Evolutionary conservation across 2,113 vertebrate species (phyloP), one percentile per base, ranked within the genome.

Genomic region (Pachypanchax playfairii): DNA sequence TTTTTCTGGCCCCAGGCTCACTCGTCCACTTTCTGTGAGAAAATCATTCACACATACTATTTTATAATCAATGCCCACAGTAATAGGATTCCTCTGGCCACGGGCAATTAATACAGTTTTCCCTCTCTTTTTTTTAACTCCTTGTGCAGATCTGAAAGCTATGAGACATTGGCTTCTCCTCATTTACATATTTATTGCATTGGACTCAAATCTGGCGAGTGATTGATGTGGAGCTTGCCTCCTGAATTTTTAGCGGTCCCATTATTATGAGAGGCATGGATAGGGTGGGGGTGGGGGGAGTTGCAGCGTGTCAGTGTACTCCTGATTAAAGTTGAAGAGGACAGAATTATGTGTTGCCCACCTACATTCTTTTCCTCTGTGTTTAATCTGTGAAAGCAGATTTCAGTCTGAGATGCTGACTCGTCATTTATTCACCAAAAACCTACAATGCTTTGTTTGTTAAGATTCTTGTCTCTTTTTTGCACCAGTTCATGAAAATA

Each of bases 171-270:
- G 95, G 93, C 93, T 95, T 93, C 85, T 93, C 89, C 94, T 98
- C 95, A 98, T 99, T 99, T 98, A 93, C 97, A 99, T 98, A 99
- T 99, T 98, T 99, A 98, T 98, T 99, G 96, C 96, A 94, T 93
- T 94, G 95, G 94, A 91, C 88, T 89, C 95, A 96, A 97, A 96
- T 94, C 94, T 93, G 92, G 92, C 91, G 93, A 96, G 95, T 99
- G 97, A 99, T 98, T 98, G 96, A 98, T 98, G 96, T 95, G 91
- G 94, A 97, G 94, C 92, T 93, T 95, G 94, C 96, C 95, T 98
- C 95, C 96, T 98, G 96, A 97, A 98, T 98, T 95, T 94, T 94
- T 95, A 96, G 94, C 95, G 93, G 92, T n/a, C 90, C 94, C 91
- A 95, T 96, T 98, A 96, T 96, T 96, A 96, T 96, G 94, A 95